Percentiles rank a stretch among this genome's conserved stretches.
phyloP scores from a whole-genome alignment of 2,888 invertebrate genomes.

The Eristalis tenax region DNA sequence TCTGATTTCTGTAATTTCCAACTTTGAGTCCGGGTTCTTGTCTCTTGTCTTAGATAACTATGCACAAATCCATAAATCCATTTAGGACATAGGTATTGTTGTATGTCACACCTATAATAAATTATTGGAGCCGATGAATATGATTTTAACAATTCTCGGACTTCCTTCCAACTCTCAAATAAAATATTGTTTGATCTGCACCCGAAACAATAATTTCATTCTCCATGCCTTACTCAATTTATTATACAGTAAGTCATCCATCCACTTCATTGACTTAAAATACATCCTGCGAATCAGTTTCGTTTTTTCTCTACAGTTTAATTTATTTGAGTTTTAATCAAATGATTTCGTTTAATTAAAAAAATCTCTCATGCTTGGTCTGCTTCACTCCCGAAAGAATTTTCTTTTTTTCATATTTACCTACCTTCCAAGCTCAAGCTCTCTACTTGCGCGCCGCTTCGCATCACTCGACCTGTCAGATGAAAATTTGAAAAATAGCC shows the following conservation, averaged over 20 bases:
- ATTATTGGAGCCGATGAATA: background rate
- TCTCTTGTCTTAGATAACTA: no score
- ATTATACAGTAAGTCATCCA: slow-evolving; percentile 4
- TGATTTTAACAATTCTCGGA: background rate
- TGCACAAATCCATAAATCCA: no score
- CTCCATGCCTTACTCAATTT: background rate
- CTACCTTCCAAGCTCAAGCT: slow-evolving; percentile 29
- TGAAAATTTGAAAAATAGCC: slow-evolving; percentile 52
- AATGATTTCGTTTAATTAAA: slow-evolving; percentile 56
- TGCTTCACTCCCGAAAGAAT: slow-evolving; percentile 2
- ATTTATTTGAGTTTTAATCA: slow-evolving; percentile 53
- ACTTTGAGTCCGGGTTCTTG: no score
- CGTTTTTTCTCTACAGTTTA: slow-evolving; percentile 3
- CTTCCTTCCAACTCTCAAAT: background rate
- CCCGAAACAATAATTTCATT: background rate
- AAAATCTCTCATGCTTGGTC: slow-evolving; percentile 4
- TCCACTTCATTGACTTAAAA: slow-evolving; percentile 12
- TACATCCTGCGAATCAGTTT: slow-evolving; percentile 30
- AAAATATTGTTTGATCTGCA: background rate
- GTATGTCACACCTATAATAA: no score
- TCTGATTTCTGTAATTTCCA: no score
- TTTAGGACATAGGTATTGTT: no score
- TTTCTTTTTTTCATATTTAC: slow-evolving; percentile 19
- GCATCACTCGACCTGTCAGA: slow-evolving; percentile 45
- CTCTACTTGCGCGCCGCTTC: background rate